phyloP scores from a whole-genome alignment of 2,113 vertebrate species.

The Rhea americana region DNA sequence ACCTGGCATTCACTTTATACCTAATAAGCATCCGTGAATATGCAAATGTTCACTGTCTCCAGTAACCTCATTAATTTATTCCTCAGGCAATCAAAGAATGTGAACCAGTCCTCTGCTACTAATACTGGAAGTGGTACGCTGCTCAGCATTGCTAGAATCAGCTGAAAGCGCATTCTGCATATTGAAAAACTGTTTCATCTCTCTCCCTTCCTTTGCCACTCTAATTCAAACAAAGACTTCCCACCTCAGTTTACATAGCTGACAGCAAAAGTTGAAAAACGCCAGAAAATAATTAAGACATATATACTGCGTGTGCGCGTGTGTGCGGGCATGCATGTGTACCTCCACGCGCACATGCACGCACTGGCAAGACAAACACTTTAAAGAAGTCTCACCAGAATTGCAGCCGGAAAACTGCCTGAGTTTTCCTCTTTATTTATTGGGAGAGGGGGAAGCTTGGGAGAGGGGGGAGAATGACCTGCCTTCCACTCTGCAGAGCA shows the following conservation, averaged over 20 bases:
- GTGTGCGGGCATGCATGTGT: neutral
- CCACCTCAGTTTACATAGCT: slow-evolving; percentile 60
- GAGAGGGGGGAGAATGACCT: slow-evolving; percentile 29
- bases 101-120: slow-evolving; percentile 75
- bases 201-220: slow-evolving; percentile 51
- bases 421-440: slow-evolving; percentile 58
- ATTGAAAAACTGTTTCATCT: slow-evolving; percentile 74
- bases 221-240: slow-evolving; percentile 75
- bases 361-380: slow-evolving; percentile 2
- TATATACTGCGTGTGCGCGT: neutral
- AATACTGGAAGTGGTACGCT: slow-evolving; percentile 57
- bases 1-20: slow-evolving; percentile 82
- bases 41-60: slow-evolving; percentile 81
- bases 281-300: slow-evolving; percentile 54
- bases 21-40: slow-evolving; percentile 84
- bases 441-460: slow-evolving; percentile 1
- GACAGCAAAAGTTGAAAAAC: slow-evolving; percentile 56
- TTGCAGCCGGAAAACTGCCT: slow-evolving; percentile 30
- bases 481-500: slow-evolving; percentile 66
- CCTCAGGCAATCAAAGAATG: slow-evolving; percentile 82
- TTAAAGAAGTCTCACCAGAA: slow-evolving; percentile 44
- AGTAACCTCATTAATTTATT: slow-evolving; percentile 86
- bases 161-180: slow-evolving; percentile 64
- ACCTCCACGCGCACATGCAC: neutral
- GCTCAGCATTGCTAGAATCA: slow-evolving; percentile 62